Conservation (phyloP, 2,113 vertebrate genomes). For the Australoheros scitulus region DNA sequence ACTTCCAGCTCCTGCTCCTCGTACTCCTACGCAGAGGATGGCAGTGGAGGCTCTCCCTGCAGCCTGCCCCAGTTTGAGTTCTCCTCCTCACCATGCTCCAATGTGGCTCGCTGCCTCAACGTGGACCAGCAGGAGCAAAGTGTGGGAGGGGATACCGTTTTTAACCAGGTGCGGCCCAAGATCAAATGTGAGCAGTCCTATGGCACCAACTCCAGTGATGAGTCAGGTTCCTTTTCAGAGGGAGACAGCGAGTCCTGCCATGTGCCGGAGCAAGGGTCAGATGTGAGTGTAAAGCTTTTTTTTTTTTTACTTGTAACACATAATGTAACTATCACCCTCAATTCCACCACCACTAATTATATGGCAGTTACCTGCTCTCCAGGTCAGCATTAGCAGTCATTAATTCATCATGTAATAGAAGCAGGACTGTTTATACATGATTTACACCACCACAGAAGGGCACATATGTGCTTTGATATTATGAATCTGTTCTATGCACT, state of each 20-base stretch:
- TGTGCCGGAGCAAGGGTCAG: constrained; percentile 92
- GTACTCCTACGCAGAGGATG: constrained; percentile 96
- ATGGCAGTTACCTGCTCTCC: constrained; percentile 32
- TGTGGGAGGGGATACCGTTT: constrained; percentile 87
- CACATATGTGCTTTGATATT: constrained; percentile 67
- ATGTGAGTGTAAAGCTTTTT: constrained; percentile 83
- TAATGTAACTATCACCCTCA: constrained; percentile 16
- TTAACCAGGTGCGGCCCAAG: constrained; percentile 90
- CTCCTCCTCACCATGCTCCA: constrained; percentile 96
- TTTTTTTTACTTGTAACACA: constrained; percentile 23
- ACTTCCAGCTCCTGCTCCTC: constrained; percentile 99
- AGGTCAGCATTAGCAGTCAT: constrained; percentile 61
- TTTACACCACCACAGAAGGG: constrained; percentile 57
- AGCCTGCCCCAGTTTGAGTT: constrained; percentile 98
- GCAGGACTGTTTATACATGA: constrained; percentile 47
- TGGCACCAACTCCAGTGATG: constrained; percentile 98
- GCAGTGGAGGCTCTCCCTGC: constrained; percentile 95
- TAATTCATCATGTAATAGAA: constrained; percentile 61
- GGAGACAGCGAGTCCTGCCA: constrained; percentile 99
- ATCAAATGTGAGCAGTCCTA: constrained; percentile 99
- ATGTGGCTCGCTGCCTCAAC: constrained; percentile 89
- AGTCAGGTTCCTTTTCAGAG: constrained; percentile 98
- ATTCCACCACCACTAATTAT: constrained; percentile 53
- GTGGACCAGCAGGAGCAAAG: constrained; percentile 90
- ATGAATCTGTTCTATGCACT: constrained; percentile 60